These are phyloP conservation scores for Vanessa cardui DNA, from an alignment of 2,888 invertebrate genomes.

Conservation along the genomic window DNA sequence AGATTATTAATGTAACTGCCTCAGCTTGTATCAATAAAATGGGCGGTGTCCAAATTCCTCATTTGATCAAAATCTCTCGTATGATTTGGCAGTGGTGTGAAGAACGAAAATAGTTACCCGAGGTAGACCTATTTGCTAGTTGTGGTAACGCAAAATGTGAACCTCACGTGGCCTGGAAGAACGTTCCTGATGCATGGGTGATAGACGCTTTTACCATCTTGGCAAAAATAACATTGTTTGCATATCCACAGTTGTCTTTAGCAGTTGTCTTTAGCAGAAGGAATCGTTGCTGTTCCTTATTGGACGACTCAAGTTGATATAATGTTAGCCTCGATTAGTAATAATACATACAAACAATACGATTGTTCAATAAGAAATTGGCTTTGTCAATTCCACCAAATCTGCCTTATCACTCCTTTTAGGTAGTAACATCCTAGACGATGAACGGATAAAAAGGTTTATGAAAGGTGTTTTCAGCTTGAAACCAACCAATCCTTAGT, in stretches of 20 bases:
- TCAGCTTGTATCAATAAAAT: neutral
- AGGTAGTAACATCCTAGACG: neutral
- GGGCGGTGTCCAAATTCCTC: neutral
- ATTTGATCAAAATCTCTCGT: neutral
- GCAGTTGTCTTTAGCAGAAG: neutral
- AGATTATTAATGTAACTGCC: neutral
- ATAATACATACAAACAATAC: neutral
- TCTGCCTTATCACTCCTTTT: neutral
- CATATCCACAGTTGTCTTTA: neutral
- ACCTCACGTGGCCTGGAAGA: neutral
- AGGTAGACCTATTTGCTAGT: neutral
- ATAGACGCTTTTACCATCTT: neutral
- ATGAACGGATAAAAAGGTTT: neutral
- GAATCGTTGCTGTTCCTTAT: neutral
- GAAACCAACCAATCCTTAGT: neutral
- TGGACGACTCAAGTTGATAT: neutral
- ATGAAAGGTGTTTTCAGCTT: neutral
- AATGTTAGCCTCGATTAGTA: constrained; percentile 1
- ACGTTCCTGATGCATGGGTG: neutral
- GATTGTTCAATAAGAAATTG: neutral
- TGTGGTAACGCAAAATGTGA: neutral
- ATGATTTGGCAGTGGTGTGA: neutral
- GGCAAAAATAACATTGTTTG: neutral
- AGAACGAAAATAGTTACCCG: neutral
- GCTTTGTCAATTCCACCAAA: neutral